Conservation (phyloP, 2,797 vertebrate genomes). For the Peromyscus aztecus region DNA sequence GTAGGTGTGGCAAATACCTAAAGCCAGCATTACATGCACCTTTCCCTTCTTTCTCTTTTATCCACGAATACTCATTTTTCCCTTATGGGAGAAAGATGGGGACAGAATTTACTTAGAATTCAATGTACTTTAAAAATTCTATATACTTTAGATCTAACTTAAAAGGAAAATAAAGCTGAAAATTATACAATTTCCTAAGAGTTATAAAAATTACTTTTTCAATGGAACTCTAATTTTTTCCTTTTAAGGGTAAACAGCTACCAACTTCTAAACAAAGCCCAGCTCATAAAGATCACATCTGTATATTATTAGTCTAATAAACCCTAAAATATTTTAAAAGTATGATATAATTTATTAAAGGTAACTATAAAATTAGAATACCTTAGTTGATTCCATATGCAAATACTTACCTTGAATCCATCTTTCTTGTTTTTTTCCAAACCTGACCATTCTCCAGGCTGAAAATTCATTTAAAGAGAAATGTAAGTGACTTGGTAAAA, state of each 20-base stretch:
- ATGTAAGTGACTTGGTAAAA: conserved; percentile 85
- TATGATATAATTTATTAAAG: conserved; percentile 73
- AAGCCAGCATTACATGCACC: neutral
- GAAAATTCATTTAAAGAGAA: conserved; percentile 88
- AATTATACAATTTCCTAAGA: conserved; percentile 48
- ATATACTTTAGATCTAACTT: conserved; percentile 31
- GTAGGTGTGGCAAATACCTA: neutral
- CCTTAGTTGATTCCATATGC: conserved; percentile 83
- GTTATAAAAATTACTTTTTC: conserved; percentile 47
- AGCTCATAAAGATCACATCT: neutral
- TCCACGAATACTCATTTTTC: conserved; percentile 32
- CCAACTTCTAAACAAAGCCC: conserved; percentile 31
- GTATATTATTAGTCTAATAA: conserved; percentile 37
- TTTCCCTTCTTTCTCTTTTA: neutral
- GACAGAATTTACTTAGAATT: conserved; percentile 34
- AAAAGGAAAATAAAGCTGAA: conserved; percentile 44
- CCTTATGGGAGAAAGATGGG: conserved; percentile 27
- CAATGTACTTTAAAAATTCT: conserved; percentile 19
- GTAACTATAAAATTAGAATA: conserved; percentile 83
- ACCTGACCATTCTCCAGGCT: conserved; percentile 88
- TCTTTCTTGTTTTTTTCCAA: conserved; percentile 88
- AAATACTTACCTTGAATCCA: conserved; percentile 90
- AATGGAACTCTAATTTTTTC: neutral
- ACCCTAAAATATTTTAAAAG: conserved; percentile 50
- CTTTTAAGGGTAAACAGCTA: neutral